These are phyloP conservation scores for Toxostoma redivivum DNA, from an alignment of 2,113 vertebrate genomes.

Conservation along the genomic window DNA sequence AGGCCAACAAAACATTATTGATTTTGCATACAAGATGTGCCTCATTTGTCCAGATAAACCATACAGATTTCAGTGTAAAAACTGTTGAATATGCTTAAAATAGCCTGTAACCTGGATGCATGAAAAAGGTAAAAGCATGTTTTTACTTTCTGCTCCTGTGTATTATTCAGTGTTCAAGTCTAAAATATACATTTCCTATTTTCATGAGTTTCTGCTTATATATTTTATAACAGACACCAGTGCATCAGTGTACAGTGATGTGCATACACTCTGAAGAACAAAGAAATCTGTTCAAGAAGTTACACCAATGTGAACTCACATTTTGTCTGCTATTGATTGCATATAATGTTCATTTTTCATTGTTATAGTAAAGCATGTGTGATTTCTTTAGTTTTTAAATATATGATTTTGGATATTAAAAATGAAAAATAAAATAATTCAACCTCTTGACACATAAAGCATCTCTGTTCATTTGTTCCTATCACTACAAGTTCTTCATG, in stretches of 20 bases:
- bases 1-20: not conserved
- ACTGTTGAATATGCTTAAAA: not conserved
- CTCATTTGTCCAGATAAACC: not conserved
- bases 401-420: not conserved
- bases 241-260: not conserved
- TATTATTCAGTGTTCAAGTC: not conserved
- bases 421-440: not conserved
- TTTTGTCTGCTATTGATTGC: not conserved
- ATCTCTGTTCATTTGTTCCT: not conserved
- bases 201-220: not conserved
- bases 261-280: not conserved
- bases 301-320: not conserved
- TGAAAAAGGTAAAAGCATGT: not conserved
- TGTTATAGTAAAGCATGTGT: not conserved
- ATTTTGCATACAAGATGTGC: not conserved
- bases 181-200: not conserved
- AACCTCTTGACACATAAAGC: not conserved
- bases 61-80: not conserved
- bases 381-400: not conserved
- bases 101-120: not conserved
- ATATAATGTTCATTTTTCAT: not conserved
- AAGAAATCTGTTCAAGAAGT: not conserved
- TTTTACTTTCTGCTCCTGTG: not conserved
- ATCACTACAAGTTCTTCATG: not conserved
- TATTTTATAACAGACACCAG: not conserved